Base-by-base conservation (phyloP, 2,888 invertebrate genomes). In the Ophion ellenae region DNA sequence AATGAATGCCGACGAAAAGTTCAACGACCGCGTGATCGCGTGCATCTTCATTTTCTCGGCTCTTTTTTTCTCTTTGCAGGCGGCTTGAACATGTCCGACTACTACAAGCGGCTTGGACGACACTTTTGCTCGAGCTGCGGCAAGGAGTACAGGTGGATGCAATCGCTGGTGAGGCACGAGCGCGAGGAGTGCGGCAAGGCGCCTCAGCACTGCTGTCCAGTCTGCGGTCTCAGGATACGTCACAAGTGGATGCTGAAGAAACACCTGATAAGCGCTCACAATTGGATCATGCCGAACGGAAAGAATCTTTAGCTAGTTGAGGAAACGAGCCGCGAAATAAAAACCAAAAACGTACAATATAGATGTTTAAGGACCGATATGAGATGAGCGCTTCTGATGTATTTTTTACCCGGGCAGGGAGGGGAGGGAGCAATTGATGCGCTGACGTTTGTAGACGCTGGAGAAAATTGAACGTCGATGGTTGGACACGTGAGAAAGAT, bases 71-170 rank as follows among this genome's bases (percentile, higher is more conserved):
- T 88, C 28, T 89, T 53, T 53, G 14, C 53, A 53, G 53, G 53
- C 89, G 89, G 86, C 64, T 81, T 87, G 84, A 81, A 66, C 81
- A 75, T 86, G 66, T 85, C 90, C 47, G 90, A 90, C 86, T 93
- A 93, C 89, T 92, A 92, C 90, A 93, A 93, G 86, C 89, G 92
- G 74, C 83, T 92, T 61, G 93, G 93, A 20, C 89, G 90, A 69
- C 93, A 94, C 86, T 90, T 90, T 83, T 95, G 97, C 92, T 95
- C 95, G 86, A 96, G 95, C 89, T 97, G 97, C 93, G 96, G 96
- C 91, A 96, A 97, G 92, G 96, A 96, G 90, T 97, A 97, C 94
- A 96, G 96, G 88, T 96, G 96, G 94, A 96, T 96, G 94, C 96
- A 96, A 89, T 96, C 97, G 36, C 95, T 97, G 90, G 95, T 96